Evolutionary conservation across 2,113 vertebrate genomes (phyloP).

Genomic region (Apteryx owenii): DNA sequence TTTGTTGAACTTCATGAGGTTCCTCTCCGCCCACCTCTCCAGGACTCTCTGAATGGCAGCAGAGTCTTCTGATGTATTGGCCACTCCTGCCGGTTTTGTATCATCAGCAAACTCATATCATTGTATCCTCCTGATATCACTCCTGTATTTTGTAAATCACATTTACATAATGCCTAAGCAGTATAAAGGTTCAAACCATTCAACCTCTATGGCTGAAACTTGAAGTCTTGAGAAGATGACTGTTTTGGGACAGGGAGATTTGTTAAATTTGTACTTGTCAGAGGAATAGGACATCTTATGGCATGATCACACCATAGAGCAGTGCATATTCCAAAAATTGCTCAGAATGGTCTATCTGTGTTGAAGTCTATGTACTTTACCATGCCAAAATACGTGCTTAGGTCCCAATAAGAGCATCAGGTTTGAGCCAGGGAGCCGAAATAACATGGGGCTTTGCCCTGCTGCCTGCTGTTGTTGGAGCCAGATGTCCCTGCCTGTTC

Average conservation of each 20-base stretch:
- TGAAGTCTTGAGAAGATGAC: background rate
- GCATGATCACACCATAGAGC: rapidly evolving
- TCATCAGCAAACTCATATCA: too few relatives aligned
- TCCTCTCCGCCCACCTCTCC: too few relatives aligned
- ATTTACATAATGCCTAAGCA: background rate
- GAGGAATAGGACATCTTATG: background rate
- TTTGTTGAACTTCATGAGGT: too few relatives aligned
- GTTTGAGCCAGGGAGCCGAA: background rate
- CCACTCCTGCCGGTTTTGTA: too few relatives aligned
- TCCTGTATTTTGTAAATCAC: background rate
- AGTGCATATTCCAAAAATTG: background rate
- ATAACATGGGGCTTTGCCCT: background rate
- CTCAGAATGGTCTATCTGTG: background rate
- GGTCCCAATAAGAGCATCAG: background rate
- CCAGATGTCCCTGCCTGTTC: rapidly evolving
- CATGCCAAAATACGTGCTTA: background rate
- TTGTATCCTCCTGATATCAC: background rate
- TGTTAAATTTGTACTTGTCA: background rate
- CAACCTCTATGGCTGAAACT: background rate
- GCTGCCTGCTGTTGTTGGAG: background rate
- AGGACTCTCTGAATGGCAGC: too few relatives aligned
- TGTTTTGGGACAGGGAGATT: background rate
- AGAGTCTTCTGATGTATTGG: too few relatives aligned
- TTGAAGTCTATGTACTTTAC: background rate
- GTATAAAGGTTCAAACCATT: background rate